Conservation (phyloP, 1,140 invertebrate genomes). For the Holotrichia oblita region DNA sequence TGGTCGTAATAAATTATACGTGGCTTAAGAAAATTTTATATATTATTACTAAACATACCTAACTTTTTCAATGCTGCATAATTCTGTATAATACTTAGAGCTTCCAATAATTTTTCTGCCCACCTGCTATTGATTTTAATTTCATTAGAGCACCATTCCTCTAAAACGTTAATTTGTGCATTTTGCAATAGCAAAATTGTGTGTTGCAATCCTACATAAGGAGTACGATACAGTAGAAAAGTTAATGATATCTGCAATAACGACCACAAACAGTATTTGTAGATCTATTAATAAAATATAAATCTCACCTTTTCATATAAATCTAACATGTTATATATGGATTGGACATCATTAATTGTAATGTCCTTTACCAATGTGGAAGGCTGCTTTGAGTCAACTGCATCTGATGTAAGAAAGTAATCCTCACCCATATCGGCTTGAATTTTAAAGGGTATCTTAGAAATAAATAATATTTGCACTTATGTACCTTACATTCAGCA, state of each 20-base stretch:
- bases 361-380: neutral
- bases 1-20: too few relatives aligned
- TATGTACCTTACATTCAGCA: neutral
- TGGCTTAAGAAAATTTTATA: constrained; percentile 33
- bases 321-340: neutral
- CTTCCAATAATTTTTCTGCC: constrained; percentile 54
- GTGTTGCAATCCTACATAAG: constrained; percentile 45
- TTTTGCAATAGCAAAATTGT: constrained; percentile 40
- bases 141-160: constrained; percentile 41
- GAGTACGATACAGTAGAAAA: constrained; percentile 50
- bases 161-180: neutral
- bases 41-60: constrained; percentile 40
- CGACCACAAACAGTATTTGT: neutral
- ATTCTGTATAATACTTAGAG: constrained; percentile 54
- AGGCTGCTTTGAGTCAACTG: neutral
- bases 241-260: constrained; percentile 52
- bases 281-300: neutral
- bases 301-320: neutral
- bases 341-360: neutral
- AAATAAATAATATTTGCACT: neutral
- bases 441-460: neutral
- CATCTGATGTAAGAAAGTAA: neutral
- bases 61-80: constrained; percentile 49
- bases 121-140: constrained; percentile 47
- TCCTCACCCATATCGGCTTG: neutral